Base-by-base conservation (phyloP, 2,797 vertebrate species). In the Hapalemur alaotrensis region DNA sequence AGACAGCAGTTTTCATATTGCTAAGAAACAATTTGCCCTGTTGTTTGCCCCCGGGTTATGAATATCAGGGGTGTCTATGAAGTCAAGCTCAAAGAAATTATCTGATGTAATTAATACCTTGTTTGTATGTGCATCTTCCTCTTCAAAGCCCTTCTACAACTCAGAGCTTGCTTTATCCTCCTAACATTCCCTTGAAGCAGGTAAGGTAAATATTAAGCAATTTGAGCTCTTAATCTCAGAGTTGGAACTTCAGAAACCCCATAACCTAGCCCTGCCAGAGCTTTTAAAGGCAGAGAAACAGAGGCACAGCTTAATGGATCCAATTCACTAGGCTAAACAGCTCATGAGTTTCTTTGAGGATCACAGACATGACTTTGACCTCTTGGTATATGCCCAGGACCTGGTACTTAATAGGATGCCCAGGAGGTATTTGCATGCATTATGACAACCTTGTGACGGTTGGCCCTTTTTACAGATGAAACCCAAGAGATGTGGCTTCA, bases 81-180 rank as follows among this genome's bases (percentile, higher is more conserved):
- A 97, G 95, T 94, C 79, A 76, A 96, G 97, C 96, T 98, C 91
- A 97, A 94, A 97, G 95, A 96, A 94, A 87, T 92, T 79, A 93
- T 96, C 92, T 84, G 93, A 83, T 93, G 75, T 96, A 98, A 98
- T 97, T 97, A 98, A 95, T 93, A 57, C 95, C 89, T 98, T 97
- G 96, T 96, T 97, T 93, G 83, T 78, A 84, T 72, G 78, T 63
- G 59, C 28, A 35, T 89, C 96, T 95, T 96, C 59, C 38, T 95
- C 97, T 97, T 97, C 97, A 97, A 97, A 97, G 96, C 72, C 65
- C 87, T 95, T 88, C 76, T 87, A 89, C 89, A 91, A 43, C 83
- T 96, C 91, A 65, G 91, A 97, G 95, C 97, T 95, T 96, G 97
- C 86, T 95, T 96, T 95, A 82, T 95, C 91, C 89, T 95, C 67